Percentiles rank a stretch among this genome's conserved stretches.
phyloP scores from a whole-genome alignment of 2,888 invertebrate species.

The Thysanoteuthis rhombus region DNA sequence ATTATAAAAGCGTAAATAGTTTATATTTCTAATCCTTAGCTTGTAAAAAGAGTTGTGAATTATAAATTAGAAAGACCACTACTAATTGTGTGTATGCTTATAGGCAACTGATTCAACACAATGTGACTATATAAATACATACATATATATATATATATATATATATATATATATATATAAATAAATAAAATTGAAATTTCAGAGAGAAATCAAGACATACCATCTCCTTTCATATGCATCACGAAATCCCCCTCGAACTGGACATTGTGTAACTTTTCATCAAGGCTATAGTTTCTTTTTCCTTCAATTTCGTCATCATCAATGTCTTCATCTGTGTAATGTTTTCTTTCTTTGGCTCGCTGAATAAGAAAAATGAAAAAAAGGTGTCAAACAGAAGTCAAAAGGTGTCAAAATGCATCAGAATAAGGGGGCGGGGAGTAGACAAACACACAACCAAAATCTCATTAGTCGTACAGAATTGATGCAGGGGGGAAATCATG shows the following conservation, averaged over 20 bases:
- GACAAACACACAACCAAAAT: too few relatives aligned
- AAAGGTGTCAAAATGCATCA: too few relatives aligned
- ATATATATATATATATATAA: neutral
- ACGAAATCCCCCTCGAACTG: conserved; percentile 81
- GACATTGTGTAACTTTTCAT: conserved; percentile 86
- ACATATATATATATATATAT: neutral
- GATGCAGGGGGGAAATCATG: too few relatives aligned
- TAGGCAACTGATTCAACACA: too few relatives aligned
- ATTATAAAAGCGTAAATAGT: too few relatives aligned
- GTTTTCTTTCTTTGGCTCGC: conserved; percentile 87
- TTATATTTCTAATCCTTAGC: too few relatives aligned
- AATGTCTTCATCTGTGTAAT: conserved; percentile 88
- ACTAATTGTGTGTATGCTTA: too few relatives aligned
- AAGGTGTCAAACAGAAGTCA: neutral
- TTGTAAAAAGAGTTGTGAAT: too few relatives aligned
- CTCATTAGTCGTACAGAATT: too few relatives aligned
- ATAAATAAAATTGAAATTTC: neutral
- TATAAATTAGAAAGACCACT: too few relatives aligned
- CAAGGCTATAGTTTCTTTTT: conserved; percentile 85
- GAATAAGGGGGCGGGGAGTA: too few relatives aligned
- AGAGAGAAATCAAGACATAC: conserved; percentile 51
- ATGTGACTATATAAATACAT: too few relatives aligned
- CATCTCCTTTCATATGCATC: conserved; percentile 85
- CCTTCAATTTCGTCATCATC: conserved; percentile 88
- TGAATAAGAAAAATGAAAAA: conserved; percentile 42